Percentiles rank a stretch among this genome's conserved stretches.
Evolutionary conservation across 2,113 vertebrate species (phyloP).

Genomic region (Macroglossus sobrinus): DNA sequence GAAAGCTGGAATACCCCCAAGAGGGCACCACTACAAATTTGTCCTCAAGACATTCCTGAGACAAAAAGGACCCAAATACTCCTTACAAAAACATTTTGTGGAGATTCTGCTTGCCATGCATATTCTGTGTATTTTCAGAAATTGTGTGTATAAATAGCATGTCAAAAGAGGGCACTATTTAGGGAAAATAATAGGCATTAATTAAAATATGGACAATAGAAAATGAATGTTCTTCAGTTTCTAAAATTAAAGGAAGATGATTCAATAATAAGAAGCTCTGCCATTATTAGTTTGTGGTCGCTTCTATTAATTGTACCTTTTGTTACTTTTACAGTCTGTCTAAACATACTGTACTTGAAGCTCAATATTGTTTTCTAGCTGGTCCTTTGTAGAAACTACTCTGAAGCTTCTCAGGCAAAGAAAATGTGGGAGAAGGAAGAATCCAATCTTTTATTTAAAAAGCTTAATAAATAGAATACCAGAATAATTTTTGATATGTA

Average conservation of each 20-base stretch:
- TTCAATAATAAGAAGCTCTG: constrained; percentile 83
- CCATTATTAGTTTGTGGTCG: constrained; percentile 78
- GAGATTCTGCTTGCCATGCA: constrained; percentile 76
- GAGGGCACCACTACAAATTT: constrained; percentile 58
- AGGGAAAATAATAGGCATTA: constrained; percentile 83
- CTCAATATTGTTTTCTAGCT: constrained; percentile 74
- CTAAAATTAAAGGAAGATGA: constrained; percentile 84
- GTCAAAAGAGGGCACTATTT: constrained; percentile 82
- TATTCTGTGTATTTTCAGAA: constrained; percentile 79
- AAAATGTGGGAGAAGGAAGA: constrained; percentile 47
- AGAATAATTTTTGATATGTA: constrained; percentile 24
- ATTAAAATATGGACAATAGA: constrained; percentile 86
- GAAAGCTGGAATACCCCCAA: constrained; percentile 34
- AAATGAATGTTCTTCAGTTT: constrained; percentile 77
- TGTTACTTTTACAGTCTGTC: constrained; percentile 79
- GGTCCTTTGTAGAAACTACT: constrained; percentile 62
- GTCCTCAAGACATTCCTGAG: constrained; percentile 58
- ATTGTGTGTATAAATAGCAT: constrained; percentile 81
- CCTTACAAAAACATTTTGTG: constrained; percentile 57
- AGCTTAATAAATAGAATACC: constrained; percentile 26
- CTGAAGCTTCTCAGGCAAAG: constrained; percentile 71
- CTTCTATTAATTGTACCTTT: constrained; percentile 75
- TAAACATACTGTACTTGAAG: constrained; percentile 78
- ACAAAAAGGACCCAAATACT: constrained; percentile 67
- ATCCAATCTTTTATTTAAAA: constrained; percentile 42